Base-by-base conservation (phyloP, 2,113 vertebrate genomes). In the Neolamprologus toae region DNA sequence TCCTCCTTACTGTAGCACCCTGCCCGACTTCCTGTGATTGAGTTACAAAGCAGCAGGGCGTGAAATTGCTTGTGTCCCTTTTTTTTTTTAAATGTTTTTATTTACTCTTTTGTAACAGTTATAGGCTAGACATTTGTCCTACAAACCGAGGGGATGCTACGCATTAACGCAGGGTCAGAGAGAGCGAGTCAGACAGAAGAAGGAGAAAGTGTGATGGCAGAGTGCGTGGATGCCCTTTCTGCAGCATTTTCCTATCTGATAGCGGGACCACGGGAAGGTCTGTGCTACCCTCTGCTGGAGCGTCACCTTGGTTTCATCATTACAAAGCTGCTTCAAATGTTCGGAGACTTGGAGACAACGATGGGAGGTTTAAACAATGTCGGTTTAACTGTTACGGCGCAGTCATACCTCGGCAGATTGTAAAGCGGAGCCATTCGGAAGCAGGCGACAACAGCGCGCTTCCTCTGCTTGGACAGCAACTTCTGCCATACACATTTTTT, bases 401-500 rank as follows among this genome's bases (percentile, higher is more conserved):
- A 37, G 23, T 28, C 76, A 53, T 97, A 98, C 99, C 98, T 98
- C 85, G 98, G 99, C 51, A 99, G 96, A 91, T 99, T 99, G 93
- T 99, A 99, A 57, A 99, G 96, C 0, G 99, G 99, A 55, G 99
- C 98, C 99, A 99, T 99, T 80, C 99, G 97, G 94, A 99, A 99
- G 94, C 98, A 99, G 7, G 99, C 99, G 57, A 99, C 98, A 26
- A 99, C 99, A 0, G 99, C 99, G 92, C 99, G 95, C 94, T 99
- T 99, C 71, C 98, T 97, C 95, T 99, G 99, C 83, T 99, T 99
- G 91, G 99, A 99, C 26, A 99, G 93, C 53, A 99, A 94, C 90
- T 99, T 99, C 94, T 99, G 98, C 98, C 98, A 99, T 2, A 99
- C 99, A 14, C 98, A 99, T 91, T 99, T 99, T 96, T 99, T 99